phyloP scores from a whole-genome alignment of 2,113 vertebrate genomes.

The Cyanistes caeruleus region DNA sequence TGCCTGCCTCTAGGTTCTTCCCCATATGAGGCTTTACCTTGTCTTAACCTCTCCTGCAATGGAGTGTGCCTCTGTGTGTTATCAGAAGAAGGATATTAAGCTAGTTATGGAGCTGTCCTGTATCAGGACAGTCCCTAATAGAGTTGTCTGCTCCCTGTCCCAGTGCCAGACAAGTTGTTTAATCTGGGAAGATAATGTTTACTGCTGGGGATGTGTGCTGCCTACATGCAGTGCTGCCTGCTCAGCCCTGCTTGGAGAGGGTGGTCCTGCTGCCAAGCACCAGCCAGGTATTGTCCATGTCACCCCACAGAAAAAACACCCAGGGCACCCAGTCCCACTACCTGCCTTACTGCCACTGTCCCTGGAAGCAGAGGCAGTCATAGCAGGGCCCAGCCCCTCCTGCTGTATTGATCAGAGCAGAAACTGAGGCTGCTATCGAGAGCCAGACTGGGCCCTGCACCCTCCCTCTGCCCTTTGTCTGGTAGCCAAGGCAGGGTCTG shows the following conservation, averaged over 20 bases:
- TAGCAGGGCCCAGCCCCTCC: background rate
- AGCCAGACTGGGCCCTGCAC: background rate
- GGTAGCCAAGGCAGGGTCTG: background rate
- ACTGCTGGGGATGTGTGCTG: accelerated
- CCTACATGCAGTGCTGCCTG: background rate
- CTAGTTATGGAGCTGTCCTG: background rate
- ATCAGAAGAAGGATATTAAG: background rate
- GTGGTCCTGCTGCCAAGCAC: accelerated
- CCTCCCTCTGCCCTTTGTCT: background rate
- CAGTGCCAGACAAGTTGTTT: background rate
- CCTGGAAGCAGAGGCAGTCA: accelerated
- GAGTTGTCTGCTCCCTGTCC: background rate
- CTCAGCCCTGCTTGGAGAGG: accelerated
- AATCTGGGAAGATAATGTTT: background rate
- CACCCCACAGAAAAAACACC: accelerated
- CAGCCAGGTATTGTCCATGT: background rate
- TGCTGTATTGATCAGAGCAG: background rate
- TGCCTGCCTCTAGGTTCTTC: background rate
- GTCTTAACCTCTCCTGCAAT: accelerated
- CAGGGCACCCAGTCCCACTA: accelerated
- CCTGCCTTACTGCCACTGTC: background rate
- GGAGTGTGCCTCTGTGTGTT: background rate
- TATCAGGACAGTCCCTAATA: background rate
- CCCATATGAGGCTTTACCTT: background rate
- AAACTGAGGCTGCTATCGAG: accelerated